Percentiles rank a stretch among this genome's conserved stretches.
Evolutionary conservation across 2,113 vertebrate species (phyloP).

Genomic region (Datnioides undecimradiatus): DNA sequence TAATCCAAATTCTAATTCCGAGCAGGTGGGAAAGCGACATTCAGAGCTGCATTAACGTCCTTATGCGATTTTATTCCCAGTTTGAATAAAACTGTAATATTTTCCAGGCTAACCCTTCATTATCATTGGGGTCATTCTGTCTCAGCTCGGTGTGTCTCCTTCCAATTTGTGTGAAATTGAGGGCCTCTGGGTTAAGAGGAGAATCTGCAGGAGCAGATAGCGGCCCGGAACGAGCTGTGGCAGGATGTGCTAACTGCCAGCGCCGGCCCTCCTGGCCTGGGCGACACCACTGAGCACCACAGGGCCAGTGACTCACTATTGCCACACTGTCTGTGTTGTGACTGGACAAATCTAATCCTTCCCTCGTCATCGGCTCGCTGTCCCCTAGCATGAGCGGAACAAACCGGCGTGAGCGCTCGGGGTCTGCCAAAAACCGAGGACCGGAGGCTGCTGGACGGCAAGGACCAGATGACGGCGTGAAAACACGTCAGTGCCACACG

Average conservation of each 20-base stretch:
- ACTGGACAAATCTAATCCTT: constrained; percentile 61
- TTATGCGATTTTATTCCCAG: constrained; percentile 50
- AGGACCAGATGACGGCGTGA: not conserved
- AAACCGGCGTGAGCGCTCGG: constrained; percentile 20
- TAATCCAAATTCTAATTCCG: constrained; percentile 42
- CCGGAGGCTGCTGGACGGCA: constrained; percentile 10
- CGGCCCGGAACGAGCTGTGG: constrained; percentile 31
- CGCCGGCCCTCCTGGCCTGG: constrained; percentile 24
- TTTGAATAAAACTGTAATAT: constrained; percentile 58
- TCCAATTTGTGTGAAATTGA: constrained; percentile 74
- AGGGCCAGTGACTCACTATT: constrained; percentile 48
- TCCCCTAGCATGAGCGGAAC: constrained; percentile 35
- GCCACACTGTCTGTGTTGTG: constrained; percentile 43
- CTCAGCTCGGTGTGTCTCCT: constrained; percentile 49
- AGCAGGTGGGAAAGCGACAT: constrained; percentile 10
- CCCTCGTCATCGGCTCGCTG: constrained; percentile 41
- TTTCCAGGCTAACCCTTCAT: constrained; percentile 64
- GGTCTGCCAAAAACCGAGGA: constrained; percentile 38
- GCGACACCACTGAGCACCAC: constrained; percentile 46
- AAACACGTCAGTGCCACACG: constrained; percentile 14
- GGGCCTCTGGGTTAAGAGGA: constrained; percentile 65
- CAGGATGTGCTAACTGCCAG: constrained; percentile 34
- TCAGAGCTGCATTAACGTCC: constrained; percentile 38
- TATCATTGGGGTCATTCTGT: constrained; percentile 68
- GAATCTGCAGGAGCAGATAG: constrained; percentile 71